Percentiles rank a stretch among this genome's conserved stretches.
These are phyloP conservation scores for Araneus ventricosus DNA, from an alignment of 1,140 invertebrate genomes.

Conservation along the genomic window DNA sequence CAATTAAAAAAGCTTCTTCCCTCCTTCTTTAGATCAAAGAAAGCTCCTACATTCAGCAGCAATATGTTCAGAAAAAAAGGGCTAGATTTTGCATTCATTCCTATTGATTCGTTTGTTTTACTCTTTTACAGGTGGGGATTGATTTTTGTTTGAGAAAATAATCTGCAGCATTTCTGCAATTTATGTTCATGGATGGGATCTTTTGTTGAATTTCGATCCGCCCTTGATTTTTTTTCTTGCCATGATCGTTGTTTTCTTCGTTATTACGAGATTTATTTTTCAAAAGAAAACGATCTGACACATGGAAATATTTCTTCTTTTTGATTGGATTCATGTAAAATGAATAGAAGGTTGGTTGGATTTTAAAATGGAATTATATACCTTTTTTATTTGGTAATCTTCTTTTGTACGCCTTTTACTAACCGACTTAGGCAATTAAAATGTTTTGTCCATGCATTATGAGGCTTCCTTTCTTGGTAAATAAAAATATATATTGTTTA, in stretches of 20 bases:
- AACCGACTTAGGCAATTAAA: not conserved
- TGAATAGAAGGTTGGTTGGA: not conserved
- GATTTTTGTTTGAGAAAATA: slow-evolving; percentile 29
- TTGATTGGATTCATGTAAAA: not conserved
- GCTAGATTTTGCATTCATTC: slow-evolving; percentile 18
- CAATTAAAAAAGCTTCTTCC: slow-evolving; percentile 50
- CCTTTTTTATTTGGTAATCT: not conserved
- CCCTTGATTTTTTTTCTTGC: not conserved
- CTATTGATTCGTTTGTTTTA: slow-evolving; percentile 16
- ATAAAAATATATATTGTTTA: no score
- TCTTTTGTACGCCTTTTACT: not conserved
- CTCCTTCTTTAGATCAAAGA: slow-evolving; percentile 26
- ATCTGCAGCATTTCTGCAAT: slow-evolving; percentile 13
- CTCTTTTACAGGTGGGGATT: not conserved
- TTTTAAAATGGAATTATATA: not conserved
- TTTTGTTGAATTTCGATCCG: not conserved
- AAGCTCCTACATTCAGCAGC: not conserved
- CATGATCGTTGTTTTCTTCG: not conserved
- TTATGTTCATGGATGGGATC: slow-evolving; percentile 6
- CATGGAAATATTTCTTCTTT: not conserved
- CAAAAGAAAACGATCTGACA: not conserved
- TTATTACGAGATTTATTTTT: not conserved
- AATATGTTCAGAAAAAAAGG: not conserved
- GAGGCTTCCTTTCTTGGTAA: no score
- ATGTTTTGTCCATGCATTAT: not conserved